Conservation (phyloP, 2,888 invertebrate genomes). For the Cephalotes varians region DNA sequence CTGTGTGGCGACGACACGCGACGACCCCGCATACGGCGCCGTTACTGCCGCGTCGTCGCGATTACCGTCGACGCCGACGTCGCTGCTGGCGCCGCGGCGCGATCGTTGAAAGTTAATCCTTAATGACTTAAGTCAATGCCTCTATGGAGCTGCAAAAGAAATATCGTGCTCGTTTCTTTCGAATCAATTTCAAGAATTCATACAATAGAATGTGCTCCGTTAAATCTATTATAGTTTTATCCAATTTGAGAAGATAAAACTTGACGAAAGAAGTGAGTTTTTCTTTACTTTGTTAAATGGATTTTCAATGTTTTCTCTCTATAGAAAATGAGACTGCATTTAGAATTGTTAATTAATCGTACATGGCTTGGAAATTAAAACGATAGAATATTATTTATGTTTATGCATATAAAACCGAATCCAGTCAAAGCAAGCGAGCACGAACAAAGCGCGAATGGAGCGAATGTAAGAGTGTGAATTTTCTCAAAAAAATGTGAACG, state of each 20-base stretch:
- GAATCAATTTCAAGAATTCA: conserved; percentile 3
- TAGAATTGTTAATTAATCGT: background rate
- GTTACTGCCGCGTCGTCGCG: conserved; percentile 13
- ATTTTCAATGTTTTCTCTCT: background rate
- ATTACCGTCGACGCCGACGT: conserved; percentile 11
- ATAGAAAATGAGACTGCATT: background rate
- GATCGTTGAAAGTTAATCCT: conserved; percentile 49
- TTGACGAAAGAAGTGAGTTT: background rate
- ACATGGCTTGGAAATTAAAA: background rate
- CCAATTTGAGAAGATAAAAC: background rate
- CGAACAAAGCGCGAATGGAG: background rate
- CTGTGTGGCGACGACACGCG: conserved; percentile 32
- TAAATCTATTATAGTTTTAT: background rate
- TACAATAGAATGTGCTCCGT: background rate
- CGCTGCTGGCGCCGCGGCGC: conserved; percentile 30
- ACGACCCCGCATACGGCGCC: conserved; percentile 34
- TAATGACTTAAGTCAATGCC: conserved; percentile 42
- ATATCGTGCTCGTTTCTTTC: background rate
- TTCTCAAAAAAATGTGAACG: background rate
- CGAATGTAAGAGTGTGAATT: background rate
- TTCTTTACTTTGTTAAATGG: background rate
- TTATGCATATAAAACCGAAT: background rate
- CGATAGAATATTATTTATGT: background rate
- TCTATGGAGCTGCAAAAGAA: conserved; percentile 3
- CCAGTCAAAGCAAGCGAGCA: background rate